Percentiles rank a stretch among this genome's conserved stretches.
Evolutionary conservation across 2,888 invertebrate species (phyloP).

Genomic region (Machimus atricapillus): DNA sequence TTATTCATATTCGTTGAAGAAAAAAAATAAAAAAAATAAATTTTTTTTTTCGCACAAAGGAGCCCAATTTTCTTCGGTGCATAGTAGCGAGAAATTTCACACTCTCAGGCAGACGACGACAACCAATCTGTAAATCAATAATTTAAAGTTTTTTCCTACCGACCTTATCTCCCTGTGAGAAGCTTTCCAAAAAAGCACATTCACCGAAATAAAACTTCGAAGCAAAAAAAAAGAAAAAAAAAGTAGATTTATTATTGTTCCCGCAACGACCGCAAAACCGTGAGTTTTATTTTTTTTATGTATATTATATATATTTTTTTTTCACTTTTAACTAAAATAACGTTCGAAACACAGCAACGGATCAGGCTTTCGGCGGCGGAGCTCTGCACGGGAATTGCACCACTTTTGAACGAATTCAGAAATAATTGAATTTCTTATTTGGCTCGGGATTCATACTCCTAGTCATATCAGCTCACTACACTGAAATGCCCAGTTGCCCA

Average conservation of each 20-base stretch:
- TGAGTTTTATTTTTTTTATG: not conserved
- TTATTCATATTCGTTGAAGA: not conserved
- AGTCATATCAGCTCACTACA: slow-evolving; percentile 21
- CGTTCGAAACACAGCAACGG: not conserved
- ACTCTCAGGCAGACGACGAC: not conserved
- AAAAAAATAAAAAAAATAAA: no score
- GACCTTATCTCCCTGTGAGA: slow-evolving; percentile 14
- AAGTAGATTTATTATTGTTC: not conserved
- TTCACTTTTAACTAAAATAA: not conserved
- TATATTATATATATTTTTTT: not conserved
- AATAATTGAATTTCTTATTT: slow-evolving; percentile 20
- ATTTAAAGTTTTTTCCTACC: not conserved
- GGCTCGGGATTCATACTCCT: slow-evolving; percentile 2
- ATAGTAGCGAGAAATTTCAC: not conserved
- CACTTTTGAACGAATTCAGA: not conserved
- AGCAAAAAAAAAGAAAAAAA: not conserved
- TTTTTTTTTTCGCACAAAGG: not conserved
- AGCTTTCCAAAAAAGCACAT: slow-evolving; percentile 8
- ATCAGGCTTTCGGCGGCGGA: not conserved
- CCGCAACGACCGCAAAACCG: not conserved
- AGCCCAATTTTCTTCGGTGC: not conserved
- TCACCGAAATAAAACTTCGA: not conserved
- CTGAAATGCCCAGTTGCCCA: not conserved
- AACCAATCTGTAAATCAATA: slow-evolving; percentile 10
- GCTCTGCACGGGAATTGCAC: not conserved